phyloP scores from a whole-genome alignment of 2,113 vertebrate genomes.

The Amblyopsis rosae region DNA sequence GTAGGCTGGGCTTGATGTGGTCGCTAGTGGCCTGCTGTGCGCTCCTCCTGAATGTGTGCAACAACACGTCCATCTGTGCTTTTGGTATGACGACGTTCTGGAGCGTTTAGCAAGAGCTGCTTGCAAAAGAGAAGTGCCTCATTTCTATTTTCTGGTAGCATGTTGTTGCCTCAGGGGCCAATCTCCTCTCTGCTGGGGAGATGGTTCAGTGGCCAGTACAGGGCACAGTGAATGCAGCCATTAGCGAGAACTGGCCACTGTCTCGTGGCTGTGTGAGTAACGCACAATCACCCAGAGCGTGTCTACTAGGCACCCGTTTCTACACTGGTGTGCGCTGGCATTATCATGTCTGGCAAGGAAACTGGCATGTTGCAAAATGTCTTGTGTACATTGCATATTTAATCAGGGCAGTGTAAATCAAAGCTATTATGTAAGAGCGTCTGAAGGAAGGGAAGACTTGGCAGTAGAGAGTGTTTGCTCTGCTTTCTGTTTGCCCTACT shows the following conservation, averaged over 20 bases:
- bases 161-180: background rate
- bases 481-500: conserved; percentile 56
- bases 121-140: background rate
- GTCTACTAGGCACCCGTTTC: background rate
- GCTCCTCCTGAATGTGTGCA: background rate
- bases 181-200: background rate
- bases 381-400: conserved; percentile 28
- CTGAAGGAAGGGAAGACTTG: conserved; percentile 57
- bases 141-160: conserved; percentile 1
- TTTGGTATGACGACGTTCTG: conserved; percentile 14
- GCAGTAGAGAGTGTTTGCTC: conserved; percentile 55
- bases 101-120: background rate
- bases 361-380: conserved; percentile 6
- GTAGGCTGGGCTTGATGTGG: background rate
- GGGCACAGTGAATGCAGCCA: background rate
- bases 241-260: background rate
- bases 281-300: background rate
- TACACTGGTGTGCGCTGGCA: background rate
- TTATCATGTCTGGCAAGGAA: conserved; percentile 25
- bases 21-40: background rate
- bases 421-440: conserved; percentile 59
- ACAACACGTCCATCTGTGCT: background rate
- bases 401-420: conserved; percentile 45
- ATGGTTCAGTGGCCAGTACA: background rate
- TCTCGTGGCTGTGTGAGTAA: background rate